Evolutionary conservation across 2,113 vertebrate genomes (phyloP).

Genomic region (Gymnocephalus cernua): DNA sequence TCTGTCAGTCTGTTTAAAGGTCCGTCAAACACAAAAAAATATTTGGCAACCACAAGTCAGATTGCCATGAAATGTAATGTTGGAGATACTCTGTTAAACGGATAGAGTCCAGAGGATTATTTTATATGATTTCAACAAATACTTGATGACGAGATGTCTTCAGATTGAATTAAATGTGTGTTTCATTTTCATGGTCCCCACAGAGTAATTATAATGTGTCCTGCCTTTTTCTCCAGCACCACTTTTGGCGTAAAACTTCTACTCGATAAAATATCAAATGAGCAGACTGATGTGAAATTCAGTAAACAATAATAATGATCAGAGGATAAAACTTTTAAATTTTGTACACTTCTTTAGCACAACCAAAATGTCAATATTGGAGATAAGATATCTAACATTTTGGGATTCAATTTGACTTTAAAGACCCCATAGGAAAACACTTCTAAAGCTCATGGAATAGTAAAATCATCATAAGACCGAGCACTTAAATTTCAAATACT

Average conservation of each 20-base stretch:
- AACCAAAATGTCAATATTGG: background rate
- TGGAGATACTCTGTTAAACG: background rate
- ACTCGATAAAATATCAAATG: background rate
- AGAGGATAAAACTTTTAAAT: background rate
- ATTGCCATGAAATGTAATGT: background rate
- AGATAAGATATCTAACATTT: background rate
- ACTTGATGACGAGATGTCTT: background rate
- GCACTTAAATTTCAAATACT: background rate
- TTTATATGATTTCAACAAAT: background rate
- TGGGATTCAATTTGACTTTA: background rate
- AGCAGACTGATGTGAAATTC: background rate
- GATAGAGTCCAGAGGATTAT: background rate
- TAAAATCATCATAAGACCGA: too few species aligned
- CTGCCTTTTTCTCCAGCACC: background rate
- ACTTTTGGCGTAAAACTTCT: background rate
- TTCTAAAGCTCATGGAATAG: background rate
- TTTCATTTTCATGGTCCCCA: background rate
- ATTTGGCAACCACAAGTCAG: background rate
- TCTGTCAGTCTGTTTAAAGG: conserved; percentile 2
- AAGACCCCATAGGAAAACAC: background rate
- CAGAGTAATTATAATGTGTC: background rate
- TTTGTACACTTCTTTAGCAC: background rate
- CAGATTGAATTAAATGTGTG: background rate
- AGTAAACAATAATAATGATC: background rate
- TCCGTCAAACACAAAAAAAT: background rate